Evolutionary conservation across 2,113 vertebrate genomes (phyloP).

Genomic region (Rhinichthys klamathensis): DNA sequence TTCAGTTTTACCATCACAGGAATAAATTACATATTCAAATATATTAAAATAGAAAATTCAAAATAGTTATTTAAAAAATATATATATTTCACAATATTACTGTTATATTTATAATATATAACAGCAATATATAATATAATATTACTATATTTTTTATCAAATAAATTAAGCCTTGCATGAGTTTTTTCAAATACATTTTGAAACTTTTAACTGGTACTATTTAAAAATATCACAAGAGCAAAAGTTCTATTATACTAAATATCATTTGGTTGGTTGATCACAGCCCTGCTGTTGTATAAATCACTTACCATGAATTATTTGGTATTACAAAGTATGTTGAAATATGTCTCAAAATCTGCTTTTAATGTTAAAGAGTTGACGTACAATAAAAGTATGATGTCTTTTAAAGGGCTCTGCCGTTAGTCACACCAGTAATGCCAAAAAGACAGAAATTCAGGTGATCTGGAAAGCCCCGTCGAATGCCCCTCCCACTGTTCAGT

Average conservation of each 20-base stretch:
- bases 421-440: conserved; percentile 80
- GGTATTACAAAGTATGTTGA: background rate
- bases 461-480: conserved; percentile 78
- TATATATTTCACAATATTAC: too few species aligned
- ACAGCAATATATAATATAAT: too few species aligned
- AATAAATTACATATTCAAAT: too few species aligned
- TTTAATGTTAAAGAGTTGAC: background rate
- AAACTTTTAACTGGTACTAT: background rate
- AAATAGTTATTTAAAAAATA: too few species aligned
- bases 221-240: background rate
- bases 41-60: too few species aligned
- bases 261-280: background rate
- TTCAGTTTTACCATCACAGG: too few species aligned
- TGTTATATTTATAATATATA: too few species aligned
- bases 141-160: too few species aligned
- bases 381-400: conserved; percentile 16
- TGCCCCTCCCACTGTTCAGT: conserved; percentile 74
- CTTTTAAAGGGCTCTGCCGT: conserved; percentile 81
- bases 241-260: background rate
- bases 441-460: conserved; percentile 72
- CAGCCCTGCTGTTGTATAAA: background rate
- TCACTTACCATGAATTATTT: too few species aligned
- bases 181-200: too few species aligned
- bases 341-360: background rate
- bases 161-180: too few species aligned